Percentiles rank a stretch among this genome's conserved stretches.
phyloP scores from a whole-genome alignment of 2,888 invertebrate species.

The Drosophila niveifrons region DNA sequence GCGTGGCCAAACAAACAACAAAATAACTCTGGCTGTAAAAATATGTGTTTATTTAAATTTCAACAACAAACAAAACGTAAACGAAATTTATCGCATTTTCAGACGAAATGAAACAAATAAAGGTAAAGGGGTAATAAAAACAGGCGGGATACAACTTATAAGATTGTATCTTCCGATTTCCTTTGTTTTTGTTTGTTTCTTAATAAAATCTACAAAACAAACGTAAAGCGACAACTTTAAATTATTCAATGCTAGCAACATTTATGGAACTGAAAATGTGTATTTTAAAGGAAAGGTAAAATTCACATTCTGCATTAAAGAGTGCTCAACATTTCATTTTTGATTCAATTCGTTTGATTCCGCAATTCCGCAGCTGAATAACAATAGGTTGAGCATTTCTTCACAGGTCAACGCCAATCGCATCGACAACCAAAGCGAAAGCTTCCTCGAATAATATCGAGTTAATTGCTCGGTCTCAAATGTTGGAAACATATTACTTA shows the following conservation, averaged over 20 bases:
- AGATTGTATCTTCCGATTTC: neutral
- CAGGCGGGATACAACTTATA: neutral
- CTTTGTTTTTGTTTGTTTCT: neutral
- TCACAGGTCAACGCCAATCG: too few species aligned
- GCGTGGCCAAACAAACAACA: conserved; percentile 4
- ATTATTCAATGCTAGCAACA: neutral
- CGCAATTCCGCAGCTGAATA: too few species aligned
- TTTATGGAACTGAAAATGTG: conserved; percentile 1
- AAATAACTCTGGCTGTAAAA: conserved; percentile 2
- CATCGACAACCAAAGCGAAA: too few species aligned
- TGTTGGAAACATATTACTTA: too few species aligned
- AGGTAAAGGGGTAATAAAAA: neutral
- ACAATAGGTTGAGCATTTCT: too few species aligned
- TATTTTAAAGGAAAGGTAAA: neutral
- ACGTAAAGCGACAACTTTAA: too few species aligned
- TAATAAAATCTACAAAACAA: too few species aligned
- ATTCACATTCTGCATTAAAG: too few species aligned
- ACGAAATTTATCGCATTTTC: neutral
- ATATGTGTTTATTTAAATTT: conserved; percentile 14
- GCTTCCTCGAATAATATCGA: too few species aligned
- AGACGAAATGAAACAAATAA: conserved; percentile 6
- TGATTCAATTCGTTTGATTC: too few species aligned
- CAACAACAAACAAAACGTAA: conserved; percentile 13
- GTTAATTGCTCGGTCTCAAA: too few species aligned
- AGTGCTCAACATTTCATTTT: too few species aligned